Evolutionary conservation across 2,888 invertebrate species (phyloP), one percentile per base, ranked within the genome.

Genomic region (Andrena dorsata): DNA sequence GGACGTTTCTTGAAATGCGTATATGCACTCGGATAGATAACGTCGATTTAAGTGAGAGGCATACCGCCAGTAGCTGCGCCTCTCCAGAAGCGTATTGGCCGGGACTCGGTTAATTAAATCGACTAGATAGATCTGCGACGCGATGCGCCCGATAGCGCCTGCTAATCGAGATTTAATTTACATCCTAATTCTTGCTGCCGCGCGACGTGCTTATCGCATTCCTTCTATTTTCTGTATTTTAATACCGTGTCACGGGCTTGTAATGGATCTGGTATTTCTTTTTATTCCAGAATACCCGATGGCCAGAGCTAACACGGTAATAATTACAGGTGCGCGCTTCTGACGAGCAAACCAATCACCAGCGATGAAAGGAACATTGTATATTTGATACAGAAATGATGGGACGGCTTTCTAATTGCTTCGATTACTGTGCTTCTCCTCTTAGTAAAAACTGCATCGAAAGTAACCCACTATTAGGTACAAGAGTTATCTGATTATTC

Each of bases 121-220:
- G 53, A 51, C 32, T 68, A n/a, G 56, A 56, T 56, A 49, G 68
- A 53, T 35, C 68, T 53, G 53, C 53, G 32, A 56, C 35, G 53
- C n/a, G 30, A 61, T 26, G 56, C 13, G 56, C 10, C 23, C 23
- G 56, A 30, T 30, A 61, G 32, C 16, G 16, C n/a, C 6, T 20
- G 60, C 60, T 30, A 61, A 53, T 35, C 35, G 68, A 35, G 60
- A 61, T 56, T 68, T 68, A 32, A 68, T 68, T 68, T 68, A 68
- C 51, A 68, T 68, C 53, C 68, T 26, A 16, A 23, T 64, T 41
- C 41, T 61, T 20, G 32, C 8, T 1, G 41, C 41, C 16, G 41
- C 41, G 56, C 56, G 23, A 8, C 23, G 56, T 56, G 20, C 23
- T 4, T 56, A 26, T 26, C 10, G 56, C 56, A 56, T 56, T 56